Evolutionary conservation across 2,113 vertebrate species (phyloP).

Genomic region (Chionodraco myersi): DNA sequence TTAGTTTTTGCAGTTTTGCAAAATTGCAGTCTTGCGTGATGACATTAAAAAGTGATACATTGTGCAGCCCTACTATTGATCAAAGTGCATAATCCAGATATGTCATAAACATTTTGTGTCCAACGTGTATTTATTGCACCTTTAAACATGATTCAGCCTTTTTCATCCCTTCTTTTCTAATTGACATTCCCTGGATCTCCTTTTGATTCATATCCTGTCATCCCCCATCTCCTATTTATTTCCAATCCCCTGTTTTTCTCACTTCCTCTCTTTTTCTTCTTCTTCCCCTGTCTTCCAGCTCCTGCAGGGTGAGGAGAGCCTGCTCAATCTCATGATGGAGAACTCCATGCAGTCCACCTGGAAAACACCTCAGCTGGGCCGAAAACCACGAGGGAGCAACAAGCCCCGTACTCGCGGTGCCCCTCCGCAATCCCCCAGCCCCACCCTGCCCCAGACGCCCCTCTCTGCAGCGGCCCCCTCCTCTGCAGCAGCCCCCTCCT

Average conservation of each 20-base stretch:
- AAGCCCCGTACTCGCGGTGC: constrained; percentile 85
- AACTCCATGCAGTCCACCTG: constrained; percentile 91
- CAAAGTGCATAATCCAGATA: not conserved
- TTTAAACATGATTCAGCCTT: not conserved
- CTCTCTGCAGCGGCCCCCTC: constrained; percentile 38
- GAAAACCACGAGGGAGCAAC: constrained; percentile 85
- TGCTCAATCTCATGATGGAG: constrained; percentile 97
- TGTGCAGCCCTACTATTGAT: not conserved
- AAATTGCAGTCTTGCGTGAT: too few species aligned
- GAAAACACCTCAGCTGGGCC: constrained; percentile 89
- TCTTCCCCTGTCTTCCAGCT: constrained; percentile 76
- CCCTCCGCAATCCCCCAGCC: constrained; percentile 22
- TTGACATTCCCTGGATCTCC: not conserved
- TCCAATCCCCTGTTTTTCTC: not conserved
- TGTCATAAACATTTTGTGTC: not conserved
- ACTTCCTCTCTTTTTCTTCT: not conserved
- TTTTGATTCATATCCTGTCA: not conserved
- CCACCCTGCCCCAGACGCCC: constrained; percentile 21
- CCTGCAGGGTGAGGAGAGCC: constrained; percentile 92
- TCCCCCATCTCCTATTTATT: not conserved
- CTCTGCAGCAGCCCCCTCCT: constrained; percentile 45
- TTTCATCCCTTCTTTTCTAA: not conserved
- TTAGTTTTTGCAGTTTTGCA: too few species aligned
- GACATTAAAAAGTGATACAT: too few species aligned
- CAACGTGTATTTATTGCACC: not conserved